Evolutionary conservation across 2,888 invertebrate species (phyloP), one percentile per base, ranked within the genome.

Genomic region (Anorthoa munda): DNA sequence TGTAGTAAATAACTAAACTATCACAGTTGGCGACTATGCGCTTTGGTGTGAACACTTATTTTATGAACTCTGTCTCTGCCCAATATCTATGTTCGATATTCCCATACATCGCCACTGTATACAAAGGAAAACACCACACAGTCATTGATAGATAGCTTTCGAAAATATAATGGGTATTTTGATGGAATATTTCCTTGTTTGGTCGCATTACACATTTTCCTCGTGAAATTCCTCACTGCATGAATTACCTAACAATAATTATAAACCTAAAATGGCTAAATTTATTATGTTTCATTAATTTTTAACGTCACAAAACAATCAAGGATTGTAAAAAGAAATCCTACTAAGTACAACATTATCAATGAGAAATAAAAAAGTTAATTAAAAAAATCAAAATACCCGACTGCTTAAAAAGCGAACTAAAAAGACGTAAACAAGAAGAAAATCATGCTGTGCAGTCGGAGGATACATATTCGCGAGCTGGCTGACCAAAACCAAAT

Each of bases 151-250:
- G 45, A 67, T 45, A 69, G 53, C 31, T 69, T 46, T 68, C 21
- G 55, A 56, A 56, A 56, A 56, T 15, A 55, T 15, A 31, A 39
- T 39, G 9, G 39, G 4, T 9, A 50, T 50, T 56, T 39, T 70
- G 12, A n/a, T 50, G 9, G 5, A 26, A 13, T 39, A 60, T 77
- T 75, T 55, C 18, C 68, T 48, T 77, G 2, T 46, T 53, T 53
- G 21, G 11, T 31, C 21, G 12, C 3, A 21, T 26, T 58, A 31
- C 12, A 71, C 17, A 60, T 55, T 76, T 71, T 55, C 72, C 53
- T 60, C 7, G 48, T 53, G 13, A 77, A 77, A 53, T 50, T 48
- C 70, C 23, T 50, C 18, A 53, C 3, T 69, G 15, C 4, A 21
- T 70, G 55, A 55, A 45, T 60, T n/a, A 63, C 18, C 1, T 39